These are phyloP conservation scores for Heteromyza rotundicornis DNA, from an alignment of 2,888 invertebrate genomes.

Conservation along the genomic window DNA sequence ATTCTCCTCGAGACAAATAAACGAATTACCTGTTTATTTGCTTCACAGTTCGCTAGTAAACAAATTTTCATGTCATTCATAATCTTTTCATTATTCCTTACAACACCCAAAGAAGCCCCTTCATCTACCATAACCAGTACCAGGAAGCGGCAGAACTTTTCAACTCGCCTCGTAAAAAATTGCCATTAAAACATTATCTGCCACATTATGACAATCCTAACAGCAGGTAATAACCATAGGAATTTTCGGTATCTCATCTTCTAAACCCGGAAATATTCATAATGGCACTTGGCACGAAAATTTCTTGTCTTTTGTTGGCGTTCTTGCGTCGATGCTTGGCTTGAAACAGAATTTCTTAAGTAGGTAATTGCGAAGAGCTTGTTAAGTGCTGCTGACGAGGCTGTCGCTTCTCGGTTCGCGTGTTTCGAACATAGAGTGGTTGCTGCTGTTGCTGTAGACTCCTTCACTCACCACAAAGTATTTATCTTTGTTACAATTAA, in stretches of 20 bases:
- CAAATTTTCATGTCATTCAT: neutral
- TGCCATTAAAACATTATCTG: conserved; percentile 54
- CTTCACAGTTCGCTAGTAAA: no score
- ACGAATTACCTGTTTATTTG: neutral
- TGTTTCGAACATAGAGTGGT: conserved; percentile 30
- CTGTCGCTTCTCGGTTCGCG: conserved; percentile 4
- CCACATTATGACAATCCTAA: conserved; percentile 49
- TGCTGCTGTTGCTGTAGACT: conserved; percentile 27
- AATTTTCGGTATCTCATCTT: conserved; percentile 26
- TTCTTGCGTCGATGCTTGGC: conserved; percentile 12
- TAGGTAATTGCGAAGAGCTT: conserved; percentile 30
- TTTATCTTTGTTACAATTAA: conserved; percentile 40
- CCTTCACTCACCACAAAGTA: conserved; percentile 39
- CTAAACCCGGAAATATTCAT: conserved; percentile 25
- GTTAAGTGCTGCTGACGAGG: conserved; percentile 29
- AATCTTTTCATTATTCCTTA: neutral
- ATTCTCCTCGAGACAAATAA: neutral
- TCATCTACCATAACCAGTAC: no score
- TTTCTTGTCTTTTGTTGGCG: conserved; percentile 5
- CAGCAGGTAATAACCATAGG: conserved; percentile 55
- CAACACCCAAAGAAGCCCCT: neutral
- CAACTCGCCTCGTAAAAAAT: conserved; percentile 30
- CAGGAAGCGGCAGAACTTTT: conserved; percentile 1
- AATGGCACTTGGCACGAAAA: conserved; percentile 24
- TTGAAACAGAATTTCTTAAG: conserved; percentile 30